Conservation (phyloP, 2,888 invertebrate genomes). For the Nasonia oneida region DNA sequence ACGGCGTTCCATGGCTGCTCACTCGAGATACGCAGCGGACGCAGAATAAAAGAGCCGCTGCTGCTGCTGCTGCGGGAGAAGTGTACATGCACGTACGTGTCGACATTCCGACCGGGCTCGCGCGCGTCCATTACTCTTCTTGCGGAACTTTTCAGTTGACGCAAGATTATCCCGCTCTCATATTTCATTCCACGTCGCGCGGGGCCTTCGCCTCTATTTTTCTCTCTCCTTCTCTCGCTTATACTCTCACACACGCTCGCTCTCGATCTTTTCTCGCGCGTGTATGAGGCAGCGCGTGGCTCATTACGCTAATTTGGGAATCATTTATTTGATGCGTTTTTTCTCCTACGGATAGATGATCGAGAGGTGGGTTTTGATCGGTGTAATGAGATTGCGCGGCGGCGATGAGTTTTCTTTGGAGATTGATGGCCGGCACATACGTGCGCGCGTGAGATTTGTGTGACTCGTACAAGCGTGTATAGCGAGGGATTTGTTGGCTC, state of each 20-base stretch:
- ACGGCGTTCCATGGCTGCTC: neutral
- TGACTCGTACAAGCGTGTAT: neutral
- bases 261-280: constrained; percentile 38
- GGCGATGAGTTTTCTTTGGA: constrained; percentile 36
- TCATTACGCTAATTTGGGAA: constrained; percentile 59
- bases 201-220: constrained; percentile 20
- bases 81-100: constrained; percentile 63
- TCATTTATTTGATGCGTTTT: constrained; percentile 33
- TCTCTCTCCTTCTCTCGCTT: constrained; percentile 30
- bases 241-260: neutral
- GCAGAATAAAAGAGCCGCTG: constrained; percentile 39
- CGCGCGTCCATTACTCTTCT: constrained; percentile 61
- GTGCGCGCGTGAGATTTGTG: neutral
- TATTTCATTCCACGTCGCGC: constrained; percentile 60
- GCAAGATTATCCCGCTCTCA: constrained; percentile 61
- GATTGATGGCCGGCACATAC: constrained; percentile 24
- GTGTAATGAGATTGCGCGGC: constrained; percentile 34
- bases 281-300: neutral
- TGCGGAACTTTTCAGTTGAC: constrained; percentile 62
- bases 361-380: constrained; percentile 33
- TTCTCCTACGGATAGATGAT: constrained; percentile 4
- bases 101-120: constrained; percentile 65
- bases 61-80: neutral
- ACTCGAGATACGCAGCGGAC: neutral
- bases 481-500: neutral